phyloP scores from a whole-genome alignment of 2,797 vertebrate genomes.

The Myotis myotis region DNA sequence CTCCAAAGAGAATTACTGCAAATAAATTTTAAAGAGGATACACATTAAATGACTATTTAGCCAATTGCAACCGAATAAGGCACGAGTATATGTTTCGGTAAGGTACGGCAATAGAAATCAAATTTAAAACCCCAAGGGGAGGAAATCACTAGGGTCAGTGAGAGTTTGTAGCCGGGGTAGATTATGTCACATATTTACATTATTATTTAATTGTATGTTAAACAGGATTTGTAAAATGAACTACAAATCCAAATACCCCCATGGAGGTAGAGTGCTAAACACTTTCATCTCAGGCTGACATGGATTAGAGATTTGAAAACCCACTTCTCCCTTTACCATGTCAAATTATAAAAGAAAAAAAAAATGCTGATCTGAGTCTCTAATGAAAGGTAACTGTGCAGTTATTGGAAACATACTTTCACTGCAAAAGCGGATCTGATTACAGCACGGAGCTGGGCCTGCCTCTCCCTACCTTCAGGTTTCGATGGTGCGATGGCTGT shows the following conservation, averaged over 20 bases:
- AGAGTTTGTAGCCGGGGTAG: constrained; percentile 64
- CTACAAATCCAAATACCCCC: constrained; percentile 70
- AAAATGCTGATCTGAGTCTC: constrained; percentile 71
- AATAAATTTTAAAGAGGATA: constrained; percentile 50
- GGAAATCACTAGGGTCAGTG: constrained; percentile 75
- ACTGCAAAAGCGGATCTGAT: constrained; percentile 56
- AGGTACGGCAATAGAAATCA: constrained; percentile 57
- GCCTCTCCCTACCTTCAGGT: constrained; percentile 69
- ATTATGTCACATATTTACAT: constrained; percentile 72
- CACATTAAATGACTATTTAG: constrained; percentile 19
- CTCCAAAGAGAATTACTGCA: constrained; percentile 40
- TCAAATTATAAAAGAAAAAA: constrained; percentile 68
- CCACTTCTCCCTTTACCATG: constrained; percentile 62
- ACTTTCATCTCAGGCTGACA: constrained; percentile 63
- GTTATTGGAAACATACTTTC: constrained; percentile 78
- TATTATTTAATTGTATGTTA: constrained; percentile 79
- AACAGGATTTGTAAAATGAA: constrained; percentile 77
- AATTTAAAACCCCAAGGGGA: constrained; percentile 59
- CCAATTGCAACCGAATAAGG: neutral
- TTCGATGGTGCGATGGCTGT: constrained; percentile 68
- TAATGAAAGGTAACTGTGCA: constrained; percentile 76
- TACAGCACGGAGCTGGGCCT: constrained; percentile 58
- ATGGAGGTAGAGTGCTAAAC: constrained; percentile 66
- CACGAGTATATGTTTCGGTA: constrained; percentile 29
- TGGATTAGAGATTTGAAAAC: constrained; percentile 66